Percentiles rank a stretch among this genome's conserved stretches.
Evolutionary conservation across 2,888 invertebrate species (phyloP).

Genomic region (Thumatha senex): DNA sequence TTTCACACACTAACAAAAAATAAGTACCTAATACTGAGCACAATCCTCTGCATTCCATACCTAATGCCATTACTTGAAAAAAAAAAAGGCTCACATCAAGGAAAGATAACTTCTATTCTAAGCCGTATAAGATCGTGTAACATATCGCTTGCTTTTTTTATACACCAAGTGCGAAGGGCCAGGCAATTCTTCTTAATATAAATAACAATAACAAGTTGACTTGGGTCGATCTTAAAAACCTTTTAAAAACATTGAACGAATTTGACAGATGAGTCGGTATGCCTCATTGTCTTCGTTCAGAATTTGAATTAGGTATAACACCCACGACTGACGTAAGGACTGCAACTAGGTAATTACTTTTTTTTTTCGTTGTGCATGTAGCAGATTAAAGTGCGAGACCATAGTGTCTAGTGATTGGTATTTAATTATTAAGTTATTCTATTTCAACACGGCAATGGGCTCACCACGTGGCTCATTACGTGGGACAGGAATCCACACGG

Average conservation of each 20-base stretch:
- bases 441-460: no score
- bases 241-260: conserved; percentile 71
- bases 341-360: conserved; percentile 13
- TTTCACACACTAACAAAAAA: conserved; percentile 76
- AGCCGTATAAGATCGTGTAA: conserved; percentile 22
- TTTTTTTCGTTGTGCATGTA: no score
- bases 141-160: conserved; percentile 36
- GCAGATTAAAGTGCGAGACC: no score
- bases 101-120: conserved; percentile 26
- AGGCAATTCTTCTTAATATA: conserved; percentile 76
- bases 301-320: conserved; percentile 38
- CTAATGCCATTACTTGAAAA: conserved; percentile 58
- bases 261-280: conserved; percentile 72
- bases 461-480: no score
- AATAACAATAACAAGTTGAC: conserved; percentile 77
- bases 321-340: conserved; percentile 22
- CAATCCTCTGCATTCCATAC: conserved; percentile 78
- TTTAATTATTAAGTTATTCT: no score
- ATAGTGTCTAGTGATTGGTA: no score
- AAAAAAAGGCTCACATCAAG: conserved; percentile 16
- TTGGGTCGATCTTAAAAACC: conserved; percentile 64
- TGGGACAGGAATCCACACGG: no score
- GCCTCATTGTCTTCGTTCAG: conserved; percentile 51
- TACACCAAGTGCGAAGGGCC: conserved; percentile 72
- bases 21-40: conserved; percentile 72